Evolutionary conservation across 2,888 invertebrate species (phyloP).

Genomic region (Leucophenga montana): DNA sequence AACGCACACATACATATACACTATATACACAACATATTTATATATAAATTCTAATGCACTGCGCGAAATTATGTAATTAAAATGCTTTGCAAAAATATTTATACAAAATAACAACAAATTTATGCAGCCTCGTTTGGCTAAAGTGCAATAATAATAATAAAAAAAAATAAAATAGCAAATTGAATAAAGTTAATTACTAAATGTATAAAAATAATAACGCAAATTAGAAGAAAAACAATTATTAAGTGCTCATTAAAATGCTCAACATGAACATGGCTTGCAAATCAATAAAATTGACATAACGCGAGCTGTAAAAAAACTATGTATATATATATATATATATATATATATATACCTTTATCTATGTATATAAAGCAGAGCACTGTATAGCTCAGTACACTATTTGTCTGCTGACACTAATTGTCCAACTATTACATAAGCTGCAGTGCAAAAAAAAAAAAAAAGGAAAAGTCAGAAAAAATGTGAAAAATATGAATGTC

Average conservation of each 20-base stretch:
- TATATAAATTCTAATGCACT: slow-evolving; percentile 21
- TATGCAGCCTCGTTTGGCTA: neutral
- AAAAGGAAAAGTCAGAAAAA: slow-evolving; percentile 23
- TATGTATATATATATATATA: too few relatives aligned
- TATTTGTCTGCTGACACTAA: slow-evolving; percentile 41
- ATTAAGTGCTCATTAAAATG: neutral
- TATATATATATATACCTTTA: slow-evolving; percentile 47
- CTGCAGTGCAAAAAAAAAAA: slow-evolving; percentile 19
- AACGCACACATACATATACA: neutral
- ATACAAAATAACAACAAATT: neutral
- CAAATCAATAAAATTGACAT: slow-evolving; percentile 49
- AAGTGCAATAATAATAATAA: neutral
- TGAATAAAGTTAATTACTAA: too few relatives aligned
- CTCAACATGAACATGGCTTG: neutral
- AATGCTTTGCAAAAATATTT: neutral
- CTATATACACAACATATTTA: neutral
- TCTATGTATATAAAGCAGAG: neutral
- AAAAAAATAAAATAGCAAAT: neutral
- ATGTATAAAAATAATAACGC: neutral
- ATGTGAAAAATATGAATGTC: slow-evolving; percentile 8
- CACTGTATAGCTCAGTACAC: neutral
- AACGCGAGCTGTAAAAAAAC: neutral
- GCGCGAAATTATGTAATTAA: slow-evolving; percentile 32
- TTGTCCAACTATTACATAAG: slow-evolving; percentile 59
- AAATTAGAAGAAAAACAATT: neutral